Evolutionary conservation across 1,140 invertebrate genomes (phyloP).

Genomic region (Ips nitidus): DNA sequence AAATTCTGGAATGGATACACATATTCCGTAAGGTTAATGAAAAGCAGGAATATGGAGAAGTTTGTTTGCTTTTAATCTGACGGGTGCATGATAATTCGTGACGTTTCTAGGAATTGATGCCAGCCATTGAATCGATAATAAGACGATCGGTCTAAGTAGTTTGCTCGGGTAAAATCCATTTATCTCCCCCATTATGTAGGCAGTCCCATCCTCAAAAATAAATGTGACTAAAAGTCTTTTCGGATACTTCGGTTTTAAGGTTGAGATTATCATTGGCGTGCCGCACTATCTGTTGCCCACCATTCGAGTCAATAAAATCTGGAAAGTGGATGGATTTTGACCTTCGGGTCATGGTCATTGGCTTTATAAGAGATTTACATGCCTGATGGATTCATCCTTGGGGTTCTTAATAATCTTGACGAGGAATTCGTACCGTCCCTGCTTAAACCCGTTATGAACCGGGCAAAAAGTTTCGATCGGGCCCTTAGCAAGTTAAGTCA

Average conservation of each 20-base stretch:
- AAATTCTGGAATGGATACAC: neutral
- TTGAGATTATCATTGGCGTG: conserved; percentile 17
- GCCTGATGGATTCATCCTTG: neutral
- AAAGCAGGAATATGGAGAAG: neutral
- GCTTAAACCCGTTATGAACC: conserved; percentile 22
- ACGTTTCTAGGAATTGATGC: conserved; percentile 4
- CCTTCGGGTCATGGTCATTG: too few relatives aligned
- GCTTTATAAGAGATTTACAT: too few relatives aligned
- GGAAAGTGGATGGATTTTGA: too few relatives aligned
- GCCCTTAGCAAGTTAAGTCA: conserved; percentile 34
- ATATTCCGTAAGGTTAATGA: too few relatives aligned
- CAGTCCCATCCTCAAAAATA: conserved; percentile 34
- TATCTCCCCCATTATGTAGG: conserved; percentile 36
- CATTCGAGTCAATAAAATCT: too few relatives aligned
- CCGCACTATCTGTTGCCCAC: neutral
- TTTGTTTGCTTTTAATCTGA: neutral
- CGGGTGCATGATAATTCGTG: too few relatives aligned
- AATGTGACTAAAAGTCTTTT: conserved; percentile 37
- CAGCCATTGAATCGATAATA: conserved; percentile 27
- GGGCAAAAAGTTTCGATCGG: conserved; percentile 33
- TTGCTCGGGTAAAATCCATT: conserved; percentile 31
- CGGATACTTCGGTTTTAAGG: conserved; percentile 29
- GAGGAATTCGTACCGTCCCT: conserved; percentile 9
- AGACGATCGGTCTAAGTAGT: conserved; percentile 20
- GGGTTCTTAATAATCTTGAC: neutral